Base-by-base conservation (phyloP, 2,888 invertebrate species). In the Theretra japonica region DNA sequence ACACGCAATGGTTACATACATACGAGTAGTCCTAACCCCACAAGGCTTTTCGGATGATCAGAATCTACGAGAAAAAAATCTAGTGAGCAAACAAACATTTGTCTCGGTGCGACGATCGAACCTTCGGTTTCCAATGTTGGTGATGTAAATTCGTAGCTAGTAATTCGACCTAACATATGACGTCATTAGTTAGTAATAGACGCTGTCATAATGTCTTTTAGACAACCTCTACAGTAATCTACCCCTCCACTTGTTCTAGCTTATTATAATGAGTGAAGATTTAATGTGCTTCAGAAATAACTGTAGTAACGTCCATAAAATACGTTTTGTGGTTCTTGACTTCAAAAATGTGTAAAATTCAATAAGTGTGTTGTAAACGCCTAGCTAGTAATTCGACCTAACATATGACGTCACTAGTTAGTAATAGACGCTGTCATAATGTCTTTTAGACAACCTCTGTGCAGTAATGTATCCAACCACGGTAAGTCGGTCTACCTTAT, bases 391-490 rank as follows among this genome's bases (percentile, higher is more conserved):
- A 48, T 65, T 41, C 65, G 23, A 65, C 21, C 48, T 17, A 25
- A 41, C 48, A 48, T 48, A 65, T 62, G 41, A 62, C 65, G 48
- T 65, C 65, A 48, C 17, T 33, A 33, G 60, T 41, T 65, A 28
- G 7, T 50, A 59, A 60, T 53, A 69, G 59, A 57, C 41, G 62
- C 56, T 70, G 60, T 72, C 65, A 73, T 70, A 53, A 15, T 70
- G 77, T 75, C 76, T 75, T 79, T 74, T 25, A 76, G 77, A 78
- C 78, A 75, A 77, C 79, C 78, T 75, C 41, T 50, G 50, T 23
- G n/a, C 19, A 17, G 33, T 74, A 73, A 78, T 77, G 74, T 74
- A 74, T 75, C 69, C 73, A 60, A 23, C 25, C 60, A 19, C 56
- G 62, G 30, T n/a, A 19, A 53, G 5, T 53, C n/a, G 53, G 6